Evolutionary conservation across 2,113 vertebrate species (phyloP).

Genomic region (Hystrix cristata): DNA sequence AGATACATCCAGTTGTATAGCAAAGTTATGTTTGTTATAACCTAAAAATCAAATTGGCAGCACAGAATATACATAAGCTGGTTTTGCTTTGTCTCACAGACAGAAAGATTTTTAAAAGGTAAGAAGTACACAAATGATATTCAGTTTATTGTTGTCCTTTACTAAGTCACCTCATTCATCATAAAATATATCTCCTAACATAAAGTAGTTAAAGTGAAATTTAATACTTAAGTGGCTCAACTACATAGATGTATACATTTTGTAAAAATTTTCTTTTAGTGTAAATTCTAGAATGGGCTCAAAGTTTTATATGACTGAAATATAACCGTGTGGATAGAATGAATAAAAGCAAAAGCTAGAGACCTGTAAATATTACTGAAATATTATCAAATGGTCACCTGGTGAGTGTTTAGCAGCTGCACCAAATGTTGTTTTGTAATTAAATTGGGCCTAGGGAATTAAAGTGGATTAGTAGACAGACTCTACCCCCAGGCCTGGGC

Average conservation of each 20-base stretch:
- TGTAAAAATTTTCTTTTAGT: neutral
- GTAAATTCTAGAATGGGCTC: neutral
- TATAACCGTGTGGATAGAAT: neutral
- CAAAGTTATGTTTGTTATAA: neutral
- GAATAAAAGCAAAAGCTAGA: neutral
- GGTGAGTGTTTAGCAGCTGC: conserved; percentile 80
- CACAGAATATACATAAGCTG: neutral
- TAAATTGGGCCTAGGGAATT: conserved; percentile 83
- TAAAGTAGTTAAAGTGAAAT: conserved; percentile 26
- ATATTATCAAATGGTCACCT: conserved; percentile 67
- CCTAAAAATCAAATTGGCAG: neutral
- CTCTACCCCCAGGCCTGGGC: conserved; percentile 75
- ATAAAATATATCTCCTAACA: neutral
- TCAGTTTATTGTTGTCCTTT: neutral
- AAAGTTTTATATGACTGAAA: neutral
- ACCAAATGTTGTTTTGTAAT: conserved; percentile 86
- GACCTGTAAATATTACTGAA: conserved; percentile 9
- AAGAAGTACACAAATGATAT: neutral
- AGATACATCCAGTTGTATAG: neutral
- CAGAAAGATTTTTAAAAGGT: neutral
- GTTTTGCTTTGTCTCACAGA: neutral
- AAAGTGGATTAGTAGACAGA: conserved; percentile 83
- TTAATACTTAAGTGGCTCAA: conserved; percentile 17
- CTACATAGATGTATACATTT: neutral
- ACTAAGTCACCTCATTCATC: neutral